Evolutionary conservation across 1,140 invertebrate genomes (phyloP), one percentile per base, ranked within the genome.

Genomic region (Sogatella furcifera): DNA sequence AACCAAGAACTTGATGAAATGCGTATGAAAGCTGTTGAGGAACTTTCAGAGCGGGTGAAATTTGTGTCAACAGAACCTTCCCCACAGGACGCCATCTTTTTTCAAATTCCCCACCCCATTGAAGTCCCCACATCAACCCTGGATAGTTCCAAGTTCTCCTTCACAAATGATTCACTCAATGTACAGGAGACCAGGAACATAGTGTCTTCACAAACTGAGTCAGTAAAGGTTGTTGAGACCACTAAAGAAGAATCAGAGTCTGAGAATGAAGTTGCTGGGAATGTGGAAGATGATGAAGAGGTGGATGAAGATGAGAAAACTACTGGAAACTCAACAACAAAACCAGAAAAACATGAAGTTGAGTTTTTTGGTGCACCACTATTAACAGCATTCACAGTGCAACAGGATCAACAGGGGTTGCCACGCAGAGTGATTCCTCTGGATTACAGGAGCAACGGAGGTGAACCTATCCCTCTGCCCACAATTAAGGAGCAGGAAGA

Each of bases 311-410:
- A 82, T 67, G 80, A 28, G n/a, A 52, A 59, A 19, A 10, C 44
- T 49, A 21, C 8, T 59, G 57, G 31, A 43, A 60, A 60, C 9
- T 55, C 52, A 19, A 43, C 59, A 28, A 24, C 59, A 9, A 60
- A 55, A 24, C 28, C 53, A 55, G 53, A 54, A 24, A 62, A 64
- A 64, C 60, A 61, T 65, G 84, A 87, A 57, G 86, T 91, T 11
- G 87, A 88, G 68, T 88, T 91, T 52, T 87, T 86, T 67, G 81
- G 83, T 63, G 86, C 88, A 5, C 86, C 88, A 0, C 67, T 91
- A 31, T 84, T 90, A 0, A 86, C 86, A 1, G 88, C 88, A 0
- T 91, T 91, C 66, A 90, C 88, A 0, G 85, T 91, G 2, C 85
- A 90, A 65, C 84, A 90, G 70, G 88, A 91, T 66, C 84, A 84